A percentile compares a stretch with the other conserved stretches of the same genome.
Evolutionary conservation across 2,888 invertebrate species (phyloP).

Genomic region (Pterostichus niger): DNA sequence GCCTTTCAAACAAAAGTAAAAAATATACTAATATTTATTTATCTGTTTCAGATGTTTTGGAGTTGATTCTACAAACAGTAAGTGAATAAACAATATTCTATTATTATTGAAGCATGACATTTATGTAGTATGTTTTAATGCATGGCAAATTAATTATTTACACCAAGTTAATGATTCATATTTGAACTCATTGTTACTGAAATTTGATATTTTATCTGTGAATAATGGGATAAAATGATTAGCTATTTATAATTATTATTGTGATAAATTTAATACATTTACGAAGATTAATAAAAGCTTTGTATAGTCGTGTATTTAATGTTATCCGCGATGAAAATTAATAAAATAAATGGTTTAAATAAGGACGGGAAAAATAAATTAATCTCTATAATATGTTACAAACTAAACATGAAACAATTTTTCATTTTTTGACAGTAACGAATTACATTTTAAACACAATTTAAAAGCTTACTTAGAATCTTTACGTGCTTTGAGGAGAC

Average conservation of each 20-base stretch:
- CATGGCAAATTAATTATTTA: no score
- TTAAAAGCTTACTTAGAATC: not conserved
- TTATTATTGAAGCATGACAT: no score
- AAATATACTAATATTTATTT: no score
- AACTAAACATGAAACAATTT: not conserved
- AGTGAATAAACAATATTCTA: no score
- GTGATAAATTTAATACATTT: not conserved
- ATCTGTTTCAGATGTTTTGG: no score
- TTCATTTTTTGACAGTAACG: not conserved
- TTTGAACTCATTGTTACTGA: constrained; percentile 7
- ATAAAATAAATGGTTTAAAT: no score
- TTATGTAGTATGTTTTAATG: no score
- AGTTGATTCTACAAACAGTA: no score
- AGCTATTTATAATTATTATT: constrained; percentile 14
- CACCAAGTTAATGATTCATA: not conserved
- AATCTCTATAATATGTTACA: not conserved
- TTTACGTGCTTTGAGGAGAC: no score
- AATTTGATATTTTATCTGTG: constrained; percentile 26
- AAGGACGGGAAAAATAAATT: no score
- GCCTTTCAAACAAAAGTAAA: no score
- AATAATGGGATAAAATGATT: not conserved
- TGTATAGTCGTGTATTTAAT: not conserved
- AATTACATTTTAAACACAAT: not conserved
- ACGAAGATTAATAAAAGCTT: not conserved
- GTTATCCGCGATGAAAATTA: no score